A percentile compares a stretch with the other conserved stretches of the same genome.
These are phyloP conservation scores for Tenthredo notha DNA, from an alignment of 2,888 invertebrate species.

Conservation along the genomic window DNA sequence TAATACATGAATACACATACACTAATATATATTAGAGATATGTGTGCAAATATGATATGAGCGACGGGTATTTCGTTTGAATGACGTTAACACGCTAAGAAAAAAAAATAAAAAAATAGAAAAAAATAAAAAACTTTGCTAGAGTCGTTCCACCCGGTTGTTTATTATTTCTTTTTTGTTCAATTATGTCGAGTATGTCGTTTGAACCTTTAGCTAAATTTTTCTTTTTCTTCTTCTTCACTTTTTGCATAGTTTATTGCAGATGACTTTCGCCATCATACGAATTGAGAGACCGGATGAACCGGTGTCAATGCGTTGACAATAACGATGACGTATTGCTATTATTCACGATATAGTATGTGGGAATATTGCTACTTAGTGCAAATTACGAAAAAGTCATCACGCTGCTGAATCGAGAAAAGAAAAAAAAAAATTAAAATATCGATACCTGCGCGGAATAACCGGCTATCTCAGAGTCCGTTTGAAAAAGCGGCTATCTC, in stretches of 20 bases:
- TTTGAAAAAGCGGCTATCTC: no score
- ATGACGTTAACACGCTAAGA: not conserved
- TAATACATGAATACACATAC: not conserved
- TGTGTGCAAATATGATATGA: not conserved
- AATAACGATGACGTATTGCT: no score
- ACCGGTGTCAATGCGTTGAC: not conserved
- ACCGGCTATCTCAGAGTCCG: no score
- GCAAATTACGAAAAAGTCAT: no score
- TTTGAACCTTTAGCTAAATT: not conserved
- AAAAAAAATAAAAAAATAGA: no score
- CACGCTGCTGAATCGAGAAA: no score
- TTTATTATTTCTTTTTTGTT: not conserved
- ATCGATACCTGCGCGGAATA: no score
- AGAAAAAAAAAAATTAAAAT: no score
- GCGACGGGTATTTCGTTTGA: not conserved
- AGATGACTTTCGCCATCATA: not conserved
- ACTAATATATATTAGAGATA: not conserved
- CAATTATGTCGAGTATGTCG: not conserved
- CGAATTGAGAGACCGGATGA: not conserved
- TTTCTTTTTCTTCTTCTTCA: no score
- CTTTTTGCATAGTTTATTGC: not conserved
- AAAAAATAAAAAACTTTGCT: constrained; percentile 4
- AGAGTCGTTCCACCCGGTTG: not conserved
- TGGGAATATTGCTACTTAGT: no score
- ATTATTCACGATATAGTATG: no score